Base-by-base conservation (phyloP, 2,113 vertebrate species). In the Psilopogon haemacephalus region DNA sequence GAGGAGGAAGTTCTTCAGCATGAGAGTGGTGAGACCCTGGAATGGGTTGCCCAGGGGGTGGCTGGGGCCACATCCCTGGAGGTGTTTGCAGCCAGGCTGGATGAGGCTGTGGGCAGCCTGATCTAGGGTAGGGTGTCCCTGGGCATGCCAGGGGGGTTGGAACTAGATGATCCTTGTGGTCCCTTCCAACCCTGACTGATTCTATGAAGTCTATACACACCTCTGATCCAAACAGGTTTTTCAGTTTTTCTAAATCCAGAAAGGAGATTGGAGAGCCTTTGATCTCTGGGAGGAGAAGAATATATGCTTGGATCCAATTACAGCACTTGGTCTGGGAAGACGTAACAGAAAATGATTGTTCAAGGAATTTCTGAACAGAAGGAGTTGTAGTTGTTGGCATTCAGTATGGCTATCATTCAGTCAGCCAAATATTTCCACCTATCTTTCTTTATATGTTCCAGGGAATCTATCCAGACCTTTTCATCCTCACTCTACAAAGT, bases 241-340 rank as follows among this genome's bases (percentile, higher is more conserved):
- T 82, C 63, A 67, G n/a, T 32, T 94, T 95, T 28, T 95, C 88
- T 42, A 24, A 38, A 70, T 95, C 89, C 64, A 97, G 59, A 83
- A 97, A 71, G 10, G 91, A 94, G n/a, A 93, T 71, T 2, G 80
- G 84, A 83, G 70, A 73, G n/a, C 89, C 95, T 95, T 95, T 98
- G 46, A 98, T 48, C 19, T 96, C 90, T 72, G 96, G 96, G 69
- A 99, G 97, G 63, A 99, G 97, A 56, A 97, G 88, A 50, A 59
- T 87, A 79, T 98, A 98, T 0, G 86, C 97, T 42, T 97, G 95
- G 95, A 97, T 95, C 98, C 98, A 99, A 11, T 98, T 97, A 37
- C 38, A 84, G 84, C 98, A 97, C 88, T 98, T 98, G 48, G 21
- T 97, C 98, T 99, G 95, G 59, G 56, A 86, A 93, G 60, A 96